Evolutionary conservation across 2,888 invertebrate genomes (phyloP).

Genomic region (Rhagium mordax): DNA sequence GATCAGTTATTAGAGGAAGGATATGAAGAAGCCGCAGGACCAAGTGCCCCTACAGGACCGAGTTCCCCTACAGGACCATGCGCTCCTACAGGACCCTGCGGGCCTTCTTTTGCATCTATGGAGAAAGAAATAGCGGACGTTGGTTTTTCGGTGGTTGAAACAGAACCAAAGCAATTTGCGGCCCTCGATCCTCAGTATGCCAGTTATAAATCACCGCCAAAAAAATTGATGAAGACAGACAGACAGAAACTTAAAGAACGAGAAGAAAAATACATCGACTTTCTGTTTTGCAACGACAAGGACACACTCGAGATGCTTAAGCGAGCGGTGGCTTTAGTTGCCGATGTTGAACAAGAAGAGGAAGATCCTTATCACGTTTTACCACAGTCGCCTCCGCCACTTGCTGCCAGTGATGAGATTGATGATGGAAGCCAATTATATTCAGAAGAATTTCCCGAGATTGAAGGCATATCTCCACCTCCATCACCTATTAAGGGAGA

Average conservation of each 20-base stretch:
- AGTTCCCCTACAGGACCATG: background rate
- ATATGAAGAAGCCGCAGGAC: background rate
- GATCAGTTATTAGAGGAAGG: background rate
- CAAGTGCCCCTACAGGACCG: no score
- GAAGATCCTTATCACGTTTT: constrained; percentile 22
- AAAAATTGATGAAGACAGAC: background rate
- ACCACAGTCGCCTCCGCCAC: background rate
- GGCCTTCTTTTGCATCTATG: background rate
- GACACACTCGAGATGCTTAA: constrained; percentile 33
- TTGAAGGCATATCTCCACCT: background rate
- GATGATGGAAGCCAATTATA: background rate
- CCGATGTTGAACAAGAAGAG: constrained; percentile 32
- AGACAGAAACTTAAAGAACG: background rate
- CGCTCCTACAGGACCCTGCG: background rate
- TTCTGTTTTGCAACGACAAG: constrained; percentile 30
- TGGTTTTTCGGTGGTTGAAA: background rate
- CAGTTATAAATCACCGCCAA: constrained; percentile 1
- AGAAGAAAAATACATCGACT: constrained; percentile 33
- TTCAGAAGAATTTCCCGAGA: background rate
- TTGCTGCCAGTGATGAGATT: background rate
- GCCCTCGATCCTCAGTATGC: background rate
- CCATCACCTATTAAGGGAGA: background rate
- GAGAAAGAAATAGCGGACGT: background rate
- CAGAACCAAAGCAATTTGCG: background rate
- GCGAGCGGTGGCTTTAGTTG: constrained; percentile 21